A percentile compares a stretch with the other conserved stretches of the same genome.
These are phyloP conservation scores for Pogonocichla stellata DNA, from an alignment of 2,113 vertebrate genomes.

Conservation along the genomic window DNA sequence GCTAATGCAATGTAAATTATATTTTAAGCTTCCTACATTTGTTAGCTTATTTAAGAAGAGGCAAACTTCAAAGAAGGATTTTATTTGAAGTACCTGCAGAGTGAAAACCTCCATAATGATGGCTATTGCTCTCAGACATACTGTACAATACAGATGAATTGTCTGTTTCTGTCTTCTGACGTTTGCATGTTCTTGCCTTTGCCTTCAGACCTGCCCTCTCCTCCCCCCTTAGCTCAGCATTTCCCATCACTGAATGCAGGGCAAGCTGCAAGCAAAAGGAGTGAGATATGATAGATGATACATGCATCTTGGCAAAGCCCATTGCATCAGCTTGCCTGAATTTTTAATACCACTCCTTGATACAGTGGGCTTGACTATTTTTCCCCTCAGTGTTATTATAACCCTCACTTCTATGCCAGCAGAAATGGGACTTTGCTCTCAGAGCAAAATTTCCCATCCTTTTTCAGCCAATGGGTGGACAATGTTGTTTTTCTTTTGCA, in stretches of 20 bases:
- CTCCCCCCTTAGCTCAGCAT: background rate
- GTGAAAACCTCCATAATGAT: background rate
- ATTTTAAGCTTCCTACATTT: constrained; percentile 15
- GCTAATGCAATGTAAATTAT: constrained; percentile 16
- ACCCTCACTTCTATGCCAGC: background rate
- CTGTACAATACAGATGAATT: background rate
- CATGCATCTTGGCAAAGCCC: background rate
- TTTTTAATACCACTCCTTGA: constrained; percentile 2
- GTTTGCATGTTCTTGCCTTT: fast-evolving
- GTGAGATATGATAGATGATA: background rate
- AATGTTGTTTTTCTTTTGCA: background rate
- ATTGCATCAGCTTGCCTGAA: constrained; percentile 32
- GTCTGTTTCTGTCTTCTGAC: background rate
- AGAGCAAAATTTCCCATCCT: background rate
- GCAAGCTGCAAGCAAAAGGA: background rate
- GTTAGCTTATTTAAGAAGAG: constrained; percentile 35
- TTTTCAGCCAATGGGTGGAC: background rate
- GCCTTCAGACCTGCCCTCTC: background rate
- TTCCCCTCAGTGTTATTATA: background rate
- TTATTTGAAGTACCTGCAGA: background rate
- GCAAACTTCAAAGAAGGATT: background rate
- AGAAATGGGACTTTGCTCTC: background rate
- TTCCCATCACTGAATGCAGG: background rate
- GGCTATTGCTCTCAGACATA: background rate
- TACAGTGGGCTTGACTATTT: background rate